Percentiles rank a stretch among this genome's conserved stretches.
Evolutionary conservation across 2,888 invertebrate genomes (phyloP).

Genomic region (Gryllus longicercus): DNA sequence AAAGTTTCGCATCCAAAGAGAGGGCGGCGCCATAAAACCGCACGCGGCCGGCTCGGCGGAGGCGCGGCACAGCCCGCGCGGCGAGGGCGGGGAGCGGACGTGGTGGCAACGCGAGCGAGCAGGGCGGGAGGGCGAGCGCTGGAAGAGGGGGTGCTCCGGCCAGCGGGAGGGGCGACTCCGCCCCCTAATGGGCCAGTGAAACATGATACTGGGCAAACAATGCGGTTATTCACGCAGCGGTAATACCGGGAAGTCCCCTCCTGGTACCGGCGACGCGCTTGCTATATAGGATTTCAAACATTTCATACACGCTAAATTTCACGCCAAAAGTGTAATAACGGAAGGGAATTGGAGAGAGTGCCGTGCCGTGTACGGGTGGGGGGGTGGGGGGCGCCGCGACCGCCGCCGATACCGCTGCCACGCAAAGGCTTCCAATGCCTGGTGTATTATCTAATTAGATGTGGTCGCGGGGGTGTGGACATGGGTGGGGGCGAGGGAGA

Average conservation of each 20-base stretch:
- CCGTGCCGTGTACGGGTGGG: too few species aligned
- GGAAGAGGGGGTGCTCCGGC: too few species aligned
- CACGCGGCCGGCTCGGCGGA: neutral
- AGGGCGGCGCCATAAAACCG: neutral
- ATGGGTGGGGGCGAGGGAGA: too few species aligned
- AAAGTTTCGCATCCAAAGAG: neutral
- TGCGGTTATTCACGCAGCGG: neutral
- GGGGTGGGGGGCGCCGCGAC: too few species aligned
- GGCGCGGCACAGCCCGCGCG: neutral
- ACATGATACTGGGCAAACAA: conserved; percentile 8
- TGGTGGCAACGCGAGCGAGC: neutral
- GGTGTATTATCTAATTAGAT: too few species aligned
- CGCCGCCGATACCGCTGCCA: too few species aligned
- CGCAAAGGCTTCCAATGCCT: too few species aligned
- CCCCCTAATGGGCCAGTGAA: neutral
- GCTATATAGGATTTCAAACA: neutral
- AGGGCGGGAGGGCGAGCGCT: neutral
- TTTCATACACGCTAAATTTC: conserved; percentile 17
- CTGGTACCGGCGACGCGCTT: neutral
- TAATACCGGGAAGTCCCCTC: neutral
- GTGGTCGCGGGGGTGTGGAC: too few species aligned
- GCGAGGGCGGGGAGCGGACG: neutral
- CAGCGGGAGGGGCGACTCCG: neutral
- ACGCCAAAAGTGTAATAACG: conserved; percentile 17
- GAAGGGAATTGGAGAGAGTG: neutral